A percentile compares a stretch with the other conserved stretches of the same genome.
These are phyloP conservation scores for Ochotona curzoniae DNA, from an alignment of 2,113 vertebrate species.

Conservation along the genomic window DNA sequence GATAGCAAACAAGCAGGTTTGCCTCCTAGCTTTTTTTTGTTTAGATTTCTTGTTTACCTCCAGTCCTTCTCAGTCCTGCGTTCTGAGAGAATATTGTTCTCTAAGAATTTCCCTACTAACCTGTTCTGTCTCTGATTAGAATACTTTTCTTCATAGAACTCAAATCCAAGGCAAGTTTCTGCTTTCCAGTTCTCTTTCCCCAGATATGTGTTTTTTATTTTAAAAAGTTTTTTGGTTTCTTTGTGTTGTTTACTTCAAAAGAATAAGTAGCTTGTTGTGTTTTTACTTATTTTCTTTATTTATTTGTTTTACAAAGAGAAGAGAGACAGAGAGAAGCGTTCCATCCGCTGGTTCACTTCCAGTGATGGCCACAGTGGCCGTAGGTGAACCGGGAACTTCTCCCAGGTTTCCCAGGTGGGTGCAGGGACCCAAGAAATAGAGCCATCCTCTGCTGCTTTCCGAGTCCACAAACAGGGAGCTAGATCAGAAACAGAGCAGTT, in stretches of 20 bases:
- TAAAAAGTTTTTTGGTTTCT: background rate
- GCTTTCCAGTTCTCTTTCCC: background rate
- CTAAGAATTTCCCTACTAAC: background rate
- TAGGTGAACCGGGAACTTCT: too few relatives aligned
- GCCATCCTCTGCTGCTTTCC: too few relatives aligned
- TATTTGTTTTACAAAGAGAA: too few relatives aligned
- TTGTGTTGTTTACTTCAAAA: slow-evolving; percentile 35
- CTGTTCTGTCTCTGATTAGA: background rate
- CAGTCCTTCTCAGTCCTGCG: background rate
- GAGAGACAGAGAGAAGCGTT: too few relatives aligned
- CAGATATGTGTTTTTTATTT: background rate
- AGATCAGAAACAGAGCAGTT: too few relatives aligned
- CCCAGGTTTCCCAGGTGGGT: too few relatives aligned
- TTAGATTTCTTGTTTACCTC: slow-evolving; percentile 6
- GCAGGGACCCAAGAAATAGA: too few relatives aligned
- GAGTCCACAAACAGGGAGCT: too few relatives aligned
- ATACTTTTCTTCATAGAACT: slow-evolving; percentile 27
- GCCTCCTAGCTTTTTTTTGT: background rate
- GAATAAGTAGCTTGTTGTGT: background rate
- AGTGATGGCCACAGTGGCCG: too few relatives aligned
- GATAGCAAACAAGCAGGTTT: background rate
- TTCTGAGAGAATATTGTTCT: background rate
- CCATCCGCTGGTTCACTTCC: too few relatives aligned
- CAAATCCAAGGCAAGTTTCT: slow-evolving; percentile 38
- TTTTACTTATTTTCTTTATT: too few relatives aligned